Percentiles rank a stretch among this genome's conserved stretches.
phyloP scores from a whole-genome alignment of 2,888 invertebrate species.

The Polyommatus icarus region DNA sequence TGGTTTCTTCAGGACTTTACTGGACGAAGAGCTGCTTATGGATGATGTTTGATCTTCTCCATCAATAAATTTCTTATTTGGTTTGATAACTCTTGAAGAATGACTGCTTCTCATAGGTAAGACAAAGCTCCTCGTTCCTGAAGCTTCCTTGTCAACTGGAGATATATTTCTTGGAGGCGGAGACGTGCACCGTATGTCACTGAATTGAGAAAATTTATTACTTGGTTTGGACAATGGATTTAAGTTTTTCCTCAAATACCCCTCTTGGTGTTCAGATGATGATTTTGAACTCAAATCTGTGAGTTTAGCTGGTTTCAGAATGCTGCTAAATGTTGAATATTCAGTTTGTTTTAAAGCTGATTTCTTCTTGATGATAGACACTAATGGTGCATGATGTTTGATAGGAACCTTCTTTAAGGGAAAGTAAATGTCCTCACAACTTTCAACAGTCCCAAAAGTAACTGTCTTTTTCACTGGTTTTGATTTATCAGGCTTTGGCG shows the following conservation, averaged over 20 bases:
- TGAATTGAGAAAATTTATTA: slow-evolving; percentile 73
- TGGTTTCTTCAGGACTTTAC: slow-evolving; percentile 75
- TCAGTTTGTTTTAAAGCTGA: slow-evolving; percentile 79
- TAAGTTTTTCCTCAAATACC: slow-evolving; percentile 70
- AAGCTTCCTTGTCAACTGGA: slow-evolving; percentile 63
- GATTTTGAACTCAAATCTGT: slow-evolving; percentile 82
- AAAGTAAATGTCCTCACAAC: slow-evolving; percentile 81
- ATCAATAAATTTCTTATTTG: slow-evolving; percentile 91
- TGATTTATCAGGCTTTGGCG: slow-evolving; percentile 65
- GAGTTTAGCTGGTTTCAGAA: slow-evolving; percentile 82
- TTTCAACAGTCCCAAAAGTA: slow-evolving; percentile 83
- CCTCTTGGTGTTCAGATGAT: slow-evolving; percentile 73
- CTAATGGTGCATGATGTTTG: slow-evolving; percentile 81
- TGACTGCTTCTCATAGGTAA: slow-evolving; percentile 90
- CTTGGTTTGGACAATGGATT: slow-evolving; percentile 73
- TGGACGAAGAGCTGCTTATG: slow-evolving; percentile 53
- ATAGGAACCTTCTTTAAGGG: slow-evolving; percentile 79
- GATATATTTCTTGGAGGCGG: slow-evolving; percentile 70
- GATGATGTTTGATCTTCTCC: slow-evolving; percentile 76
- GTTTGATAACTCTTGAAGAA: slow-evolving; percentile 92
- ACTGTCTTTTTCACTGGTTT: slow-evolving; percentile 82
- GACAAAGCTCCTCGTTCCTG: slow-evolving; percentile 82
- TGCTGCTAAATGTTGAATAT: slow-evolving; percentile 80
- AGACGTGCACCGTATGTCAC: slow-evolving; percentile 70
- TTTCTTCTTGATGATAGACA: slow-evolving; percentile 83